phyloP scores from a whole-genome alignment of 2,888 invertebrate genomes.

The Eilema caniola region DNA sequence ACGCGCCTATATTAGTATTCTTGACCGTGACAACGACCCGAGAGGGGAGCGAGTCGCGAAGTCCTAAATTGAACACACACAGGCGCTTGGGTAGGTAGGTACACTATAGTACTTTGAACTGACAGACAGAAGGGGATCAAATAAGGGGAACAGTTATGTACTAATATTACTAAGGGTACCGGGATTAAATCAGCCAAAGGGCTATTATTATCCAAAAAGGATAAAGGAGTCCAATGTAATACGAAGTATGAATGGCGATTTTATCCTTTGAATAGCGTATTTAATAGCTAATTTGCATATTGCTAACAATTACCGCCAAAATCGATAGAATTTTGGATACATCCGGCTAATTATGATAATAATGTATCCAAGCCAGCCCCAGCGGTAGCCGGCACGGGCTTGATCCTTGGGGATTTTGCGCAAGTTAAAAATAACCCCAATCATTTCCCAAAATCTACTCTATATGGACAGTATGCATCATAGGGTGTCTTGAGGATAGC shows the following conservation, averaged over 20 bases:
- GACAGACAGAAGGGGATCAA: not conserved
- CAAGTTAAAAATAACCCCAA: too few species aligned
- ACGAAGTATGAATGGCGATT: not conserved
- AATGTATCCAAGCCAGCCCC: too few species aligned
- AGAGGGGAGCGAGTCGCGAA: not conserved
- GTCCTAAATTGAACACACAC: not conserved
- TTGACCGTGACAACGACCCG: slow-evolving; percentile 2
- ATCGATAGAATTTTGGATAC: not conserved
- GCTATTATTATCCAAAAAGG: not conserved
- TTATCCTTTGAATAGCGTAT: not conserved
- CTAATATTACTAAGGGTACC: not conserved
- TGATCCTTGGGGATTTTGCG: too few species aligned
- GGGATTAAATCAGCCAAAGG: not conserved
- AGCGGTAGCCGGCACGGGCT: too few species aligned
- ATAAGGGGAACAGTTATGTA: not conserved
- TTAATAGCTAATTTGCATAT: not conserved
- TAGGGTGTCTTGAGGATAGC: too few species aligned
- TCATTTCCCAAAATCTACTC: too few species aligned
- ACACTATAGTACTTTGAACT: not conserved
- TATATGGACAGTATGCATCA: too few species aligned
- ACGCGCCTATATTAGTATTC: not conserved
- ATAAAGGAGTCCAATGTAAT: not conserved
- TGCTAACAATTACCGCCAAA: too few species aligned
- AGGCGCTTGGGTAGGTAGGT: not conserved
- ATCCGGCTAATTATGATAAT: not conserved